Percentiles rank a stretch among this genome's conserved stretches.
These are phyloP conservation scores for Propithecus perrieri DNA, from an alignment of 2,797 vertebrate species.

Conservation along the genomic window DNA sequence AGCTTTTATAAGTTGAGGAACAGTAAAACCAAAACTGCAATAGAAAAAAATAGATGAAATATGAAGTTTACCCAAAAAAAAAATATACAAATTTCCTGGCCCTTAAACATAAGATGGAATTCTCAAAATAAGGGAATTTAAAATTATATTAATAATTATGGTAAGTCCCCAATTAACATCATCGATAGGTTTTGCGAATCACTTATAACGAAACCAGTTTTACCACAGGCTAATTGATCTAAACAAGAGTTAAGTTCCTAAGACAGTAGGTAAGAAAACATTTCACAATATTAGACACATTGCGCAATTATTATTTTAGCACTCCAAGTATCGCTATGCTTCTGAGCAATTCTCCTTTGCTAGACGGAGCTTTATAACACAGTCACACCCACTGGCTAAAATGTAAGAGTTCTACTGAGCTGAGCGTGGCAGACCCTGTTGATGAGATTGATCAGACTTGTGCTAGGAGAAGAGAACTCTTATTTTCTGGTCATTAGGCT, in stretches of 20 bases:
- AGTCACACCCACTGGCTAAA: not conserved
- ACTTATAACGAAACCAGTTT: not conserved
- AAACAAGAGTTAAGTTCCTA: not conserved
- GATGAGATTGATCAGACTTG: not conserved
- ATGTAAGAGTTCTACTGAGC: not conserved
- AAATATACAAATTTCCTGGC: not conserved
- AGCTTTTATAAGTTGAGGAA: not conserved
- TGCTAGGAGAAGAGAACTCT: not conserved
- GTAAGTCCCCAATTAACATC: not conserved
- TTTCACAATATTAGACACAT: not conserved
- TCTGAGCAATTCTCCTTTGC: not conserved
- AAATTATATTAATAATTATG: not conserved
- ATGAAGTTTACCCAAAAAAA: not conserved
- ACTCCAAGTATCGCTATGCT: not conserved
- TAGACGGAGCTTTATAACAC: rapidly evolving
- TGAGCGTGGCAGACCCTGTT: not conserved
- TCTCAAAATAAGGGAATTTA: conserved; percentile 9
- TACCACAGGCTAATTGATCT: not conserved
- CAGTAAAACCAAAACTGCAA: not conserved
- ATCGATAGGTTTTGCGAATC: not conserved
- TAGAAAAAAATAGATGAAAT: not conserved
- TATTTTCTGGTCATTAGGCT: not conserved
- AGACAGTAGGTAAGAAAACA: not conserved
- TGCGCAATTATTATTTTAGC: not conserved
- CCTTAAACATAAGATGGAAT: not conserved